A percentile compares a stretch with the other conserved stretches of the same genome.
Evolutionary conservation across 2,113 vertebrate genomes (phyloP).

Genomic region (Sander vitreus): DNA sequence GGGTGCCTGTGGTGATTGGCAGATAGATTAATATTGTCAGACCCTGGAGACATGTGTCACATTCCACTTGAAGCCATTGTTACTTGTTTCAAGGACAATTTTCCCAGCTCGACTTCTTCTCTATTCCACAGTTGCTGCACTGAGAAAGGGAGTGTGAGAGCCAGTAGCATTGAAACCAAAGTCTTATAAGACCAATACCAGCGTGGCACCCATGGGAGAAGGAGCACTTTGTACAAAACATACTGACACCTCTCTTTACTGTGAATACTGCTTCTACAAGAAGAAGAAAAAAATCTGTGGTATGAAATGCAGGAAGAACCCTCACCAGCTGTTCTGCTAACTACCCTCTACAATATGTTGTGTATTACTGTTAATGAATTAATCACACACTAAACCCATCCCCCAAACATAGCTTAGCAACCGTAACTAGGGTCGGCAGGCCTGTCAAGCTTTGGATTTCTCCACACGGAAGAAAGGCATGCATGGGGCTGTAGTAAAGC

Average conservation of each 20-base stretch:
- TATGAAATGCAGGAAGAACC: neutral
- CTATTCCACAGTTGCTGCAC: conserved; percentile 12
- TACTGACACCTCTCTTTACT: conserved; percentile 18
- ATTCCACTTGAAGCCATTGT: conserved; percentile 76
- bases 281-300: neutral
- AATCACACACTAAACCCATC: neutral
- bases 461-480: neutral
- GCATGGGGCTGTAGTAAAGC: neutral
- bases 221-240: conserved; percentile 42
- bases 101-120: conserved; percentile 36
- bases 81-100: conserved; percentile 83
- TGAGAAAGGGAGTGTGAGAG: conserved; percentile 12
- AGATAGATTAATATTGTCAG: conserved; percentile 87
- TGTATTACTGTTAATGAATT: neutral
- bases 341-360: conserved; percentile 4
- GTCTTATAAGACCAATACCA: conserved; percentile 37
- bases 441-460: neutral
- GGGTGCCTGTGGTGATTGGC: conserved; percentile 81
- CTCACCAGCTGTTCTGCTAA: conserved; percentile 4
- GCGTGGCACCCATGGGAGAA: conserved; percentile 26
- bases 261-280: neutral
- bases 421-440: neutral
- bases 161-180: conserved; percentile 42
- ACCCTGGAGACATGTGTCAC: conserved; percentile 80
- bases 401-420: neutral